These are phyloP conservation scores for Zaprionus obscuricornis DNA, from an alignment of 2,888 invertebrate species.

Conservation along the genomic window DNA sequence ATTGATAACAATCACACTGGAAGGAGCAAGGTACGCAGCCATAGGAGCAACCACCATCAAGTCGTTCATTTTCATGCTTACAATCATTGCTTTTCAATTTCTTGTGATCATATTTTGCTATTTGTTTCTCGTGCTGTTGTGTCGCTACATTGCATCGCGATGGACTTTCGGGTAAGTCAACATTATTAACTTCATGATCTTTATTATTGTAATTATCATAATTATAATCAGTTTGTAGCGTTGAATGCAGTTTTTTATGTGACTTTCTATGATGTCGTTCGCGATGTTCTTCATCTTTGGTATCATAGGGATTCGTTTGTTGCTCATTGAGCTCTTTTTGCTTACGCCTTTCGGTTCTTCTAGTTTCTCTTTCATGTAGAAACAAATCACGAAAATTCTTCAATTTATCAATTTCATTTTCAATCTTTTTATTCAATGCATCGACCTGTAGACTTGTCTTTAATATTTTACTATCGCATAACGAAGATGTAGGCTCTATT, in stretches of 20 bases:
- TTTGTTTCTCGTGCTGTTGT: too few species aligned
- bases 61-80: too few species aligned
- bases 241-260: neutral
- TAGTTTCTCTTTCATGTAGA: neutral
- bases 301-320: neutral
- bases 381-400: slow-evolving; percentile 29
- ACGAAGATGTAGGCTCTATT: slow-evolving; percentile 1
- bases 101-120: too few species aligned
- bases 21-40: too few species aligned
- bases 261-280: neutral
- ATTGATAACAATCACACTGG: too few species aligned
- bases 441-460: slow-evolving; percentile 21
- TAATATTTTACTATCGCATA: slow-evolving; percentile 10
- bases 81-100: too few species aligned
- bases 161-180: too few species aligned
- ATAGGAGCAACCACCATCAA: too few species aligned
- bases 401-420: slow-evolving; percentile 44
- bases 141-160: too few species aligned
- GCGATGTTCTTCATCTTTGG: neutral
- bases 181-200: too few species aligned
- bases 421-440: slow-evolving; percentile 26
- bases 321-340: neutral
- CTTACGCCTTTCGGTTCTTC: neutral
- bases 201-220: too few species aligned
- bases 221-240: too few species aligned